Evolutionary conservation across 92 coral and sea anemone genomes (phyloP).

Genomic region (Phenganax subtilis): DNA sequence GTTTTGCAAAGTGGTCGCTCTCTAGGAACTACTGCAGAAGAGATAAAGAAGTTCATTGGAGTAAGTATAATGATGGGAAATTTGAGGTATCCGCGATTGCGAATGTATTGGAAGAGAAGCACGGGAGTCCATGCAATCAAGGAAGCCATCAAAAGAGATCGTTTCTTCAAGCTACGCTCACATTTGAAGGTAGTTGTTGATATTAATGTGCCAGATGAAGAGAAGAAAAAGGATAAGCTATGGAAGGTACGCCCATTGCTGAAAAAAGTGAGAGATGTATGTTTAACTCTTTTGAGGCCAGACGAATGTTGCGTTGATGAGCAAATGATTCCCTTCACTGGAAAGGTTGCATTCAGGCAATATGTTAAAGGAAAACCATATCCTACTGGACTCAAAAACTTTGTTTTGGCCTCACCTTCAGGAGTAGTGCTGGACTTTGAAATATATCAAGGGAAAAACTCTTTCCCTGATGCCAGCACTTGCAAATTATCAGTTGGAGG

Average conservation of each 20-base stretch:
- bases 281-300: neutral
- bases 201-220: neutral
- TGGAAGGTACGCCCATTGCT: neutral
- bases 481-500: neutral
- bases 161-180: conserved; percentile 1
- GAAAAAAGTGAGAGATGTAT: neutral
- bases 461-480: conserved; percentile 3
- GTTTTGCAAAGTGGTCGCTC: conserved; percentile 1
- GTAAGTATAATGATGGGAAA: conserved; percentile 7
- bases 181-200: conserved; percentile 6
- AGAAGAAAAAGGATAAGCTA: neutral
- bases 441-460: neutral
- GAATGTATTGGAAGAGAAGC: neutral
- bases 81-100: neutral
- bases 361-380: neutral
- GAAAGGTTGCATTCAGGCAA: neutral
- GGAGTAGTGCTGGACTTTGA: neutral
- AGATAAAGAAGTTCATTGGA: conserved; percentile 2
- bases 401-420: neutral
- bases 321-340: neutral
- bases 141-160: neutral
- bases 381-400: conserved; percentile 1
- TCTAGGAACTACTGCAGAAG: neutral
- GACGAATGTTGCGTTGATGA: neutral
- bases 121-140: conserved; percentile 1